A percentile compares a stretch with the other conserved stretches of the same genome.
Evolutionary conservation across 2,888 invertebrate species (phyloP).

Genomic region (Cryptus viduatorius): DNA sequence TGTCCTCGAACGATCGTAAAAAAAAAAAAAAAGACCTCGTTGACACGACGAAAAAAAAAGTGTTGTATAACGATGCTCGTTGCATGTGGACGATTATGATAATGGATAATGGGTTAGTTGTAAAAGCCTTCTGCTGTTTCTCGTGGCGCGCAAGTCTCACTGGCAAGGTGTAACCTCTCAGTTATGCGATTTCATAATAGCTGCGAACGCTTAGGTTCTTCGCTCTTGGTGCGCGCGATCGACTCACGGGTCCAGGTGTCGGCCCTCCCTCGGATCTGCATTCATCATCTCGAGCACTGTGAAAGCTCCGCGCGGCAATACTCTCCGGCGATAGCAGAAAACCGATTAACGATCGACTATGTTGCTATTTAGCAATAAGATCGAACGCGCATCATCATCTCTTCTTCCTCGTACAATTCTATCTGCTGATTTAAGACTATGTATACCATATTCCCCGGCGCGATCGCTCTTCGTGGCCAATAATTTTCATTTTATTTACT

Average conservation of each 20-base stretch:
- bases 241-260: constrained; percentile 21
- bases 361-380: constrained; percentile 48
- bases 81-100: constrained; percentile 68
- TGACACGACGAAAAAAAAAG: constrained; percentile 39
- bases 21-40: neutral
- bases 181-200: constrained; percentile 77
- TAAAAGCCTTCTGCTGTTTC: constrained; percentile 56
- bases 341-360: constrained; percentile 58
- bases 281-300: constrained; percentile 55
- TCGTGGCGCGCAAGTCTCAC: constrained; percentile 52
- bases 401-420: constrained; percentile 14
- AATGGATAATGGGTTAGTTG: constrained; percentile 61
- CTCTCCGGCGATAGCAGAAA: constrained; percentile 36
- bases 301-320: constrained; percentile 19
- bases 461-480: constrained; percentile 2
- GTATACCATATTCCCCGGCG: neutral
- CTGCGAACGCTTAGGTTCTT: constrained; percentile 21
- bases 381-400: constrained; percentile 33
- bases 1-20: neutral
- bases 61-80: constrained; percentile 60
- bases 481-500: constrained; percentile 23
- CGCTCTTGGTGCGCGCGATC: constrained; percentile 3
- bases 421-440: neutral
- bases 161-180: constrained; percentile 74
- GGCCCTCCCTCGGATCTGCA: constrained; percentile 65